phyloP scores from a whole-genome alignment of 2,113 vertebrate genomes.

The Oceanodroma tethys region DNA sequence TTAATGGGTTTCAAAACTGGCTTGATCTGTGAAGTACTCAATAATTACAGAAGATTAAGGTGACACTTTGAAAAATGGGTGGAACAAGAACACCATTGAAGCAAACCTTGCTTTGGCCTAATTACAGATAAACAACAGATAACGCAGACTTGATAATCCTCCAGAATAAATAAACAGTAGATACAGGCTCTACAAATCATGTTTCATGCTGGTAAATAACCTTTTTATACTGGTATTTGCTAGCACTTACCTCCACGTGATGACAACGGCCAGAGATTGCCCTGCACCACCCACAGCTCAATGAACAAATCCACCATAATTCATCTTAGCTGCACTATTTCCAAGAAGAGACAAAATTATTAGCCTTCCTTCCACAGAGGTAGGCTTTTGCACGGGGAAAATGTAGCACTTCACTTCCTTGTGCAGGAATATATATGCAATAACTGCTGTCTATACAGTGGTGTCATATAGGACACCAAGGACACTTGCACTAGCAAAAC shows the following conservation, averaged over 20 bases:
- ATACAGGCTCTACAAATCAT: not conserved
- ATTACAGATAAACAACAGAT: not conserved
- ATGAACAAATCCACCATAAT: not conserved
- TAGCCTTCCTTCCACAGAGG: not conserved
- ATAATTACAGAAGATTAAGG: slow-evolving; percentile 26
- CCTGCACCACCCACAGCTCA: not conserved
- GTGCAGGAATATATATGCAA: fast-evolving
- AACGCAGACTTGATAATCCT: not conserved
- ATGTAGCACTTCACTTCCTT: not conserved
- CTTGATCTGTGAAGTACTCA: not conserved
- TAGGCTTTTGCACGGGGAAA: not conserved
- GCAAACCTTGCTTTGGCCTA: not conserved
- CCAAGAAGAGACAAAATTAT: not conserved
- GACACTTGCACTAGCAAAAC: not conserved
- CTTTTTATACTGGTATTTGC: not conserved
- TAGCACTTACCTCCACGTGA: not conserved
- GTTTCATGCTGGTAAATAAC: not conserved
- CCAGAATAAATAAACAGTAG: not conserved
- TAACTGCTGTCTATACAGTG: fast-evolving
- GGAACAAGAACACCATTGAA: not conserved
- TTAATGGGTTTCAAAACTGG: slow-evolving; percentile 33
- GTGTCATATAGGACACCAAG: fast-evolving
- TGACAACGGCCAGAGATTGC: fast-evolving
- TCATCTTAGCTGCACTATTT: fast-evolving
- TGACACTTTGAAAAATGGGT: slow-evolving; percentile 34